Evolutionary conservation across 2,113 vertebrate species (phyloP), one percentile per base, ranked within the genome.

Genomic region (Amphiprion ocellaris): DNA sequence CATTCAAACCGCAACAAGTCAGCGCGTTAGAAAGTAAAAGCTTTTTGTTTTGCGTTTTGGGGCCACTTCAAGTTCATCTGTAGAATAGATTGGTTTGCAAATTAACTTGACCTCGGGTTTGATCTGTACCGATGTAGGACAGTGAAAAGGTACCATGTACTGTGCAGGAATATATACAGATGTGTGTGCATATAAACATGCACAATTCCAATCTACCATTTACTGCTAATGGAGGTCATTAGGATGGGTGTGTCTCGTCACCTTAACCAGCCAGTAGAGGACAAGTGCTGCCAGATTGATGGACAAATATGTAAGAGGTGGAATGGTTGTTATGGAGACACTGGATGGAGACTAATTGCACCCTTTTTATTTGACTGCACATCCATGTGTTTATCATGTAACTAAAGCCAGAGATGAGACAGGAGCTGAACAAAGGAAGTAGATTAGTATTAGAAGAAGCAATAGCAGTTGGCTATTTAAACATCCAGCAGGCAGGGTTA

Each of bases 211-310:
- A 39, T 85, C 79, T 55, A 12, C 49, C 39, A 30, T 72, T 67
- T 28, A 30, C 50, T 50, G 24, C 69, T 83, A 81, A 79, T 71
- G 23, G 30, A n/a, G 70, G 62, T 66, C 67, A 62, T 74, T 66
- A 54, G n/a, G 49, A 70, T 62, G 54, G 83, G 87, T 1, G 70
- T 84, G 81, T 77, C 74, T 14, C 11, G 3, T 72, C 73, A 87
- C 78, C 86, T 88, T 68, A 65, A 58, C 26, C 76, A 77, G 33
- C 59, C 41, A 54, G 73, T 47, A 54, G 78, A 90, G 84, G 87
- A 89, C 66, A 74, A 63, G 17, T 55, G 52, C 24, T 12, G 41
- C 26, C 14, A 2, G n/a, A 78, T 39, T 83, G 81, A 91, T 17
- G 60, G 59, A 71, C 58, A 56, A 39, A 80, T 46, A 41, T 37